A percentile compares a stretch with the other conserved stretches of the same genome.
Conservation (phyloP, 2,113 vertebrate genomes). For the Spilogale gracilis region DNA sequence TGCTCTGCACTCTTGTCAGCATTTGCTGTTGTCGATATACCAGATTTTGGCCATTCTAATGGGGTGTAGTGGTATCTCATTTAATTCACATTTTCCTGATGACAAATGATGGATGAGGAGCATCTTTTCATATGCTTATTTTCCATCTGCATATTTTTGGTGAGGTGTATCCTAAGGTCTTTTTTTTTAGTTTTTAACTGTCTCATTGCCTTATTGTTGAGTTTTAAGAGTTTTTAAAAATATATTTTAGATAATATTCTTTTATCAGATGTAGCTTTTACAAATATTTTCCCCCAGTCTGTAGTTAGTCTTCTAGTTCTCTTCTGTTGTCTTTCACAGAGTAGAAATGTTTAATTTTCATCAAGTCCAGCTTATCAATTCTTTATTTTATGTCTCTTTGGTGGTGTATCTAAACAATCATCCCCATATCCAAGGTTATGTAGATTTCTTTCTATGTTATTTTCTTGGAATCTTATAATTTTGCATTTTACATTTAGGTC, state of each 20-base stretch:
- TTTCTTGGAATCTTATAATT: neutral
- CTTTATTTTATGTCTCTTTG: neutral
- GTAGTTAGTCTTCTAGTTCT: neutral
- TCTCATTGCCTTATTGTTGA: neutral
- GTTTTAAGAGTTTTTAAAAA: neutral
- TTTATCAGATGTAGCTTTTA: neutral
- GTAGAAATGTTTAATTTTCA: neutral
- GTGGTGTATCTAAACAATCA: neutral
- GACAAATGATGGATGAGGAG: neutral
- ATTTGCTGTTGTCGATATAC: neutral
- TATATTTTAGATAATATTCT: neutral
- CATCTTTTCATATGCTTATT: neutral
- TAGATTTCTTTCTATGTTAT: neutral
- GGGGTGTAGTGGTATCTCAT: neutral
- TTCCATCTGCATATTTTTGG: neutral
- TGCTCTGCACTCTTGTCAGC: neutral
- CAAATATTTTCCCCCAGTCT: neutral
- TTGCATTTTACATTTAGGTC: neutral
- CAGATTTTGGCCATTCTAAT: neutral
- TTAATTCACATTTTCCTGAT: neutral
- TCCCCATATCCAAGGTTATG: neutral
- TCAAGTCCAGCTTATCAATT: neutral
- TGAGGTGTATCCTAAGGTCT: neutral
- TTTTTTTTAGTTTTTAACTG: neutral
- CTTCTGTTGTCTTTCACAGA: neutral